phyloP scores from a whole-genome alignment of 2,797 vertebrate species.

The Microhierax caerulescens region DNA sequence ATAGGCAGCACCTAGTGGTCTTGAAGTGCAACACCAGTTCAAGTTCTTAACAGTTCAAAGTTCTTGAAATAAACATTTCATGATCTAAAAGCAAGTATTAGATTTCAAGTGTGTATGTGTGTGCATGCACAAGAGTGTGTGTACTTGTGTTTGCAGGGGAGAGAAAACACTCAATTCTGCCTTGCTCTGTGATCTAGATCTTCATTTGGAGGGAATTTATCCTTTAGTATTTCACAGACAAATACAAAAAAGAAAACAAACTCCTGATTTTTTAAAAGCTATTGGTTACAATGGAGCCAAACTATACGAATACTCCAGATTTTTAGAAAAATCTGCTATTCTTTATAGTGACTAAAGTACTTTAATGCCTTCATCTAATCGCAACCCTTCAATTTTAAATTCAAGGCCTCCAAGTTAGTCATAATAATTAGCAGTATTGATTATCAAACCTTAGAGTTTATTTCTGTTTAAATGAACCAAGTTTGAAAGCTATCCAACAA shows the following conservation, averaged over 20 bases:
- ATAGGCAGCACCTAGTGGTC: conserved; percentile 52
- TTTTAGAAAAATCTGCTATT: background rate
- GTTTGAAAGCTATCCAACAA: background rate
- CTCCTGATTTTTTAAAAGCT: background rate
- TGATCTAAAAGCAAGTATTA: background rate
- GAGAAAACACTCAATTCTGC: background rate
- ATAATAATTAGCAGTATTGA: background rate
- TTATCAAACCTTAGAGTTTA: background rate
- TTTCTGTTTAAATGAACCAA: background rate
- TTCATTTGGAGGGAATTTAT: background rate
- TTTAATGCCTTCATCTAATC: background rate
- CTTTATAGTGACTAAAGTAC: background rate
- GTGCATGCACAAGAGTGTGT: background rate
- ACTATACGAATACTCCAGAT: background rate
- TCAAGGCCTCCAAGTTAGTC: background rate
- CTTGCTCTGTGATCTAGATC: background rate
- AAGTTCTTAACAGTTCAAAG: background rate
- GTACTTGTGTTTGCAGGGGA: accelerated
- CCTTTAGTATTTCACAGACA: background rate
- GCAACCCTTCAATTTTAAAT: background rate
- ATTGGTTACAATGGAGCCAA: background rate
- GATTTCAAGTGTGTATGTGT: background rate
- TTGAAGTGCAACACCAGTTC: background rate
- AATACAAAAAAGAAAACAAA: background rate
- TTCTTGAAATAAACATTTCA: background rate